Conservation (phyloP, 2,113 vertebrate species). For the Laterallus jamaicensis region DNA sequence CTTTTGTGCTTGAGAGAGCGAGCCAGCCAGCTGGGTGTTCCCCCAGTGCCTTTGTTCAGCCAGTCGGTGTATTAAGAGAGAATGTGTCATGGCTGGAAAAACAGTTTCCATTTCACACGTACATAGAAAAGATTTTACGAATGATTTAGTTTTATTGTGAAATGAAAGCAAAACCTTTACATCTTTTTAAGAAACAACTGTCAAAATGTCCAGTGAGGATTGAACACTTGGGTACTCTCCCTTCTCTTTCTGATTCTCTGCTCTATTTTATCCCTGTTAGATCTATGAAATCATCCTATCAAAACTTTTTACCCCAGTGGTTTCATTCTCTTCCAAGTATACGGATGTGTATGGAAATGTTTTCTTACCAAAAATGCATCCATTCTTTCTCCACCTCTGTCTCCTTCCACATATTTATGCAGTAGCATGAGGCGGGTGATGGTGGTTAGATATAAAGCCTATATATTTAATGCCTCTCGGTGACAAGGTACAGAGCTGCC, state of each 20-base stretch:
- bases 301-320: neutral
- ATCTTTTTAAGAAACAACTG: neutral
- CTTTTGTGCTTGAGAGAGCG: neutral
- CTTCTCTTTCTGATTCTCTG: neutral
- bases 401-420: neutral
- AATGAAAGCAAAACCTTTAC: neutral
- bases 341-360: neutral
- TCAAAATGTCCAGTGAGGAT: neutral
- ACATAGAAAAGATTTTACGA: neutral
- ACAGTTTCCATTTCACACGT: neutral
- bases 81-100: neutral
- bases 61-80: accelerated
- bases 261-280: neutral
- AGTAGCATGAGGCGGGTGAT: neutral
- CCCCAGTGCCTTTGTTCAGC: neutral
- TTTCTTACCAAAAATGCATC: neutral
- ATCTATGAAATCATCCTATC: neutral
- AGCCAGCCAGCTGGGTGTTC: neutral
- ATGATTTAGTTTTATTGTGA: neutral
- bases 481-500: neutral
- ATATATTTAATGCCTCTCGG: neutral
- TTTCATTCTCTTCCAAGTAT: neutral
- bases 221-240: neutral
- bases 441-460: neutral
- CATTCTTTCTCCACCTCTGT: neutral